Base-by-base conservation (phyloP, 1,140 invertebrate genomes). In the Pantala flavescens region DNA sequence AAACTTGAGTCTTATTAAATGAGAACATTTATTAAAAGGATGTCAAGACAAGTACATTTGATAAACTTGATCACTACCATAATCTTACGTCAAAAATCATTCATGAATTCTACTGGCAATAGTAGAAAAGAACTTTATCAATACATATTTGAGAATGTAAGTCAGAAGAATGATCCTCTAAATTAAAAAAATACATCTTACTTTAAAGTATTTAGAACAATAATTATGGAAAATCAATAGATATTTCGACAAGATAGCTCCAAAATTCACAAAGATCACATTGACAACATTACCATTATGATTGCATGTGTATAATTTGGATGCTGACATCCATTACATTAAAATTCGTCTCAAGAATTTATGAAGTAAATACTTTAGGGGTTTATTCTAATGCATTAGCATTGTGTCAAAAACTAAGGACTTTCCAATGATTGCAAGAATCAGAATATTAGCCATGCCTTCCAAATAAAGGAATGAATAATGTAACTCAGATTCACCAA, bases 1-100 rank as follows among this genome's bases (percentile, higher is more conserved):
- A 21, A 63, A 63, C 14, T 63, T 16, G 49, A 63, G n/a, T 21
- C 49, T 7, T 19, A 63, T 63, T 63, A 63, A 63, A 63, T 63
- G 49, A 63, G 49, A 63, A 63, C 49, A 63, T 63, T 63, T 63
- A 63, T 63, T 63, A 63, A 63, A 63, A 63, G 49, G n/a, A 63
- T 63, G 49, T 63, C 49, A 63, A 63, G 49, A 63, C 49, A 63
- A 36, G 9, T 21, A 63, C 49, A 63, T 63, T 19, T 63, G 49
- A 63, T 12, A 63, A n/a, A 63, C 49, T 63, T 63, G 49, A 63
- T 63, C 49, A 19, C 14, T 63, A 63, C n/a, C 49, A 63, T 21
- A 19, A 63, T 19, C 2, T 63, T 16, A 19, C 14, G n/a, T 16
- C n/a, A 21, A 63, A 63, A 63, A 63, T 49, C 9, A 63, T 7